These are phyloP conservation scores for Apotomis turbidana DNA, from an alignment of 2,888 invertebrate species.

Conservation along the genomic window DNA sequence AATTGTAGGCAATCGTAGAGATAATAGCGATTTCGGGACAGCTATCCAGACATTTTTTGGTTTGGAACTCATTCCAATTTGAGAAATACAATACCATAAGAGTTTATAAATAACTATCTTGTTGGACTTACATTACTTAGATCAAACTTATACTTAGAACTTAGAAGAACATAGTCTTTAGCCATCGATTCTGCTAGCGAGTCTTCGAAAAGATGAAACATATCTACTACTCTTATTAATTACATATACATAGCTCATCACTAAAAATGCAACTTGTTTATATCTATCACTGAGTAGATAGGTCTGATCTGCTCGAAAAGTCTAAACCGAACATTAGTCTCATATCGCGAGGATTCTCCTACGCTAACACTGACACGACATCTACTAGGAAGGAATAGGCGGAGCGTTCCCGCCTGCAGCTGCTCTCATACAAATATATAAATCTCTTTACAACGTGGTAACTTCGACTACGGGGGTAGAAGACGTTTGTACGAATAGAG, in stretches of 20 bases:
- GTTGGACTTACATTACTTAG: slow-evolving; percentile 76
- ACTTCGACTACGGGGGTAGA: slow-evolving; percentile 72
- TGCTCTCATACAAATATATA: slow-evolving; percentile 77
- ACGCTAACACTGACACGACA: slow-evolving; percentile 66
- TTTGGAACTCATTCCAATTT: slow-evolving; percentile 68
- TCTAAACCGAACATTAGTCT: slow-evolving; percentile 78
- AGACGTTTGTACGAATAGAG: slow-evolving; percentile 74
- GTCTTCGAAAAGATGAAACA: slow-evolving; percentile 84
- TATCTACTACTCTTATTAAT: slow-evolving; percentile 77
- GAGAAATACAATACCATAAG: slow-evolving; percentile 74
- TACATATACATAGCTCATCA: slow-evolving; percentile 78
- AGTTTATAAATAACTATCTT: slow-evolving; percentile 79
- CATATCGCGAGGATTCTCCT: slow-evolving; percentile 61
- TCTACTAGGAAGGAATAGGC: slow-evolving; percentile 81
- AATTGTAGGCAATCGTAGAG: slow-evolving; percentile 53
- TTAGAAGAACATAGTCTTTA: slow-evolving; percentile 81
- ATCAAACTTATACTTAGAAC: slow-evolving; percentile 67
- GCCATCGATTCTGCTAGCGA: slow-evolving; percentile 78
- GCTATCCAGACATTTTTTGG: slow-evolving; percentile 68
- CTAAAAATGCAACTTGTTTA: slow-evolving; percentile 82
- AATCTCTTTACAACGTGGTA: slow-evolving; percentile 80
- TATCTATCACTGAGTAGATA: slow-evolving; percentile 81
- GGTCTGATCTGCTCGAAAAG: slow-evolving; percentile 83
- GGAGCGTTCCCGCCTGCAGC: slow-evolving; percentile 77
- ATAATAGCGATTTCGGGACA: slow-evolving; percentile 65